phyloP scores from a whole-genome alignment of 1,140 invertebrate species.

The Heliconius hermathena region DNA sequence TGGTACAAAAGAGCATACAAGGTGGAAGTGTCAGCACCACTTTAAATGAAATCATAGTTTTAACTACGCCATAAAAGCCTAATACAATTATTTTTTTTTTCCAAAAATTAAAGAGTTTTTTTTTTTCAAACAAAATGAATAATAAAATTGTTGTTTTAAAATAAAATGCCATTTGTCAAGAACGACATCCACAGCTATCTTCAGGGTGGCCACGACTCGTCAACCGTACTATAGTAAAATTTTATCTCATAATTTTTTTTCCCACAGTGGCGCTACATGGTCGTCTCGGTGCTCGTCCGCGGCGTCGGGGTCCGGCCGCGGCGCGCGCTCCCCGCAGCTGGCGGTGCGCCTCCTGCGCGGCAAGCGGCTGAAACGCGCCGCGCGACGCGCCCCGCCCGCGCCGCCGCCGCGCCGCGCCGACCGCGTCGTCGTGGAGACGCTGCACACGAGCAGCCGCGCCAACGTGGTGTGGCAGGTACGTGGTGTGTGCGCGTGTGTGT shows the following conservation, averaged over 20 bases:
- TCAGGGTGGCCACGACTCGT: too few relatives aligned
- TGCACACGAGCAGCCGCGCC: constrained; percentile 85
- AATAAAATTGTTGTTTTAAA: too few relatives aligned
- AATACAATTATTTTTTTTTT: too few relatives aligned
- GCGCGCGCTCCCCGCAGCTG: constrained; percentile 76
- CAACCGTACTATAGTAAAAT: too few relatives aligned
- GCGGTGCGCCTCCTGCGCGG: constrained; percentile 75
- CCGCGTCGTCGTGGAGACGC: constrained; percentile 82
- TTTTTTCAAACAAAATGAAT: too few relatives aligned
- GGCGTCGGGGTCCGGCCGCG: constrained; percentile 62
- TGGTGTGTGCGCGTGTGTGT: neutral
- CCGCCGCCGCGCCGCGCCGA: constrained; percentile 78
- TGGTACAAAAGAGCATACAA: too few relatives aligned
- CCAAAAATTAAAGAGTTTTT: too few relatives aligned
- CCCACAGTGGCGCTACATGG: constrained; percentile 72
- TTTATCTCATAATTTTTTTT: neutral
- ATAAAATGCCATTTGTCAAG: too few relatives aligned
- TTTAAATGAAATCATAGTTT: too few relatives aligned
- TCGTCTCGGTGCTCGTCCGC: constrained; percentile 76
- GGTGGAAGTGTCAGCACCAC: too few relatives aligned
- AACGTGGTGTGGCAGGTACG: constrained; percentile 82
- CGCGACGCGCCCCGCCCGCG: constrained; percentile 69
- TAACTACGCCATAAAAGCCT: too few relatives aligned
- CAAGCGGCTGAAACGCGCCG: constrained; percentile 75
- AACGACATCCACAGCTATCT: too few relatives aligned